Base-by-base conservation (phyloP, 2,888 invertebrate species). In the Catonia carolina region DNA sequence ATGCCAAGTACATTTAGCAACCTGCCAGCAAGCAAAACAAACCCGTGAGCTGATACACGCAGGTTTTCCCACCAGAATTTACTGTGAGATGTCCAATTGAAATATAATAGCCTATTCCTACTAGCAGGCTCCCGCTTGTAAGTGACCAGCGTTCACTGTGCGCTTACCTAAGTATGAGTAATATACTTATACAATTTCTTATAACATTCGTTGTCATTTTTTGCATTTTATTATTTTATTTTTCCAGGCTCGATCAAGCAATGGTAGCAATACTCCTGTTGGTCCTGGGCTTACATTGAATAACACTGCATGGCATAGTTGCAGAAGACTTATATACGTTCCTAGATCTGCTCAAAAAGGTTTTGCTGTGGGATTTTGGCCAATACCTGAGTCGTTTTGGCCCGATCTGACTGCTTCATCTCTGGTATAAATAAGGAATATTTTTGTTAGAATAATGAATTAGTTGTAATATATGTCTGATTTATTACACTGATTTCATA, bases 311-410 rank as follows among this genome's bases (percentile, higher is more conserved):
- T 97, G 97, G 92, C 93, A 95, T 68, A 86, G 83, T 36, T 90
- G 90, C 68, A 77, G 91, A 22, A 83, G 84, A 63, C 81, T 92
- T 68, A 95, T 97, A 68, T 95, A 94, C 71, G 96, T 97, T 23
- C 94, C 92, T 35, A 61, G 94, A 65, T 85, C 89, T 10, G 89
- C 91, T 27, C 92, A 92, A 72, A 93, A 93, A 73, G 89, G 89
- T 18, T 94, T 90, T 71, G 87, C 91, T 45, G 86, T 88, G 52
- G 96, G 97, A 33, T 96, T 94, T 75, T 99, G 99, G 99, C 98
- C 98, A 0, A 89, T 99, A 67, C 99, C 99, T 0, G 99, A 99
- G 75, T 89, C 93, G 0, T 99, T 94, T 74, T 95, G 97, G 86
- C 97, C 98, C 0, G 97, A 98, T 72, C 81, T 89, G 0, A 89